Conservation (phyloP, 2,797 vertebrate genomes). For the Phataginus tricuspis region DNA sequence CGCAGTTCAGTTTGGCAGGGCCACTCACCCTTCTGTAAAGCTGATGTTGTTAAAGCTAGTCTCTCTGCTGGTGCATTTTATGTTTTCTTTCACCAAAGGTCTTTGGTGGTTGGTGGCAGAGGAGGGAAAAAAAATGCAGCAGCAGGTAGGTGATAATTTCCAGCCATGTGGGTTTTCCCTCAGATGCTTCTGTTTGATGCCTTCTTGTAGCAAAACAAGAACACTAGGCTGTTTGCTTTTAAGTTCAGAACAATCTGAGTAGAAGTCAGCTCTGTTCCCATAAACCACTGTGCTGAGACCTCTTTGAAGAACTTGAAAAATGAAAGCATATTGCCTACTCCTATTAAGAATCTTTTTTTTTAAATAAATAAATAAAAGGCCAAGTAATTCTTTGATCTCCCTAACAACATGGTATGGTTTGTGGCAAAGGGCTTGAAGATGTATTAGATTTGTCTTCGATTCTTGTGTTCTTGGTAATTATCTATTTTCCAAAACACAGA, state of each 20-base stretch:
- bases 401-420: background rate
- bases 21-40: background rate
- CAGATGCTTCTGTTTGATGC: background rate
- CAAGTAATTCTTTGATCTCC: conserved; percentile 37
- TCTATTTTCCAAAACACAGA: conserved; percentile 40
- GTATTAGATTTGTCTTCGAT: background rate
- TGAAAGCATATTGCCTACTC: conserved; percentile 19
- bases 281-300: background rate
- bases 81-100: conserved; percentile 10
- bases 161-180: background rate
- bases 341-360: conserved; percentile 25
- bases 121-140: background rate
- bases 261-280: background rate
- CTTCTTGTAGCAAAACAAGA: background rate
- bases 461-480: background rate
- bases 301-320: conserved; percentile 32
- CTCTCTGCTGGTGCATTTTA: background rate
- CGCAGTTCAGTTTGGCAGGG: background rate
- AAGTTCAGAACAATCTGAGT: background rate
- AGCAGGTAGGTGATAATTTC: background rate
- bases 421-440: background rate
- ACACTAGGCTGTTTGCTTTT: background rate
- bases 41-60: background rate
- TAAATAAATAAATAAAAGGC: background rate
- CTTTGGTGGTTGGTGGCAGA: background rate